phyloP scores from a whole-genome alignment of 1,140 invertebrate genomes.

The Leptinotarsa texana region DNA sequence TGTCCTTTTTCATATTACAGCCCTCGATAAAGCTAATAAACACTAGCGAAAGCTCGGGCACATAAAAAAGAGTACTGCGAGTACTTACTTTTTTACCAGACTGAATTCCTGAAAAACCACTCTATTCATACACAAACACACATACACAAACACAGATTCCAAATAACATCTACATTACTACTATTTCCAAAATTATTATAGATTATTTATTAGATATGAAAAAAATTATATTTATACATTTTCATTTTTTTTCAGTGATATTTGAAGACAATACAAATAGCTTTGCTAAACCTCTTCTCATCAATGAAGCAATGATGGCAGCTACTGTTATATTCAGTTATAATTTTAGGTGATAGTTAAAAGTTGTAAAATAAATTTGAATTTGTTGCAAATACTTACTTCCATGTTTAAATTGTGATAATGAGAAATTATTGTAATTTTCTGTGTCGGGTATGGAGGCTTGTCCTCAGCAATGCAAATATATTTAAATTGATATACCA shows the following conservation, averaged over 20 bases:
- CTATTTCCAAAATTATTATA: no score
- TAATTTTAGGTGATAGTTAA: conserved; percentile 6
- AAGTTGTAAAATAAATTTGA: neutral
- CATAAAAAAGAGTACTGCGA: no score
- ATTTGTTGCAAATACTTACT: conserved; percentile 18
- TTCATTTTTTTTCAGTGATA: conserved; percentile 3
- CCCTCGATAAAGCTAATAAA: no score
- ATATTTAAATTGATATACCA: neutral
- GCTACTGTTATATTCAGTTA: neutral
- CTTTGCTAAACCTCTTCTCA: neutral
- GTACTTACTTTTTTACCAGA: no score
- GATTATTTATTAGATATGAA: no score
- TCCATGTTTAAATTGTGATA: conserved; percentile 20
- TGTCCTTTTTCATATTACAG: no score
- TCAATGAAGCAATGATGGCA: conserved; percentile 7
- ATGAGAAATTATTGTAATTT: conserved; percentile 16
- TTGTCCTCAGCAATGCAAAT: conserved; percentile 6
- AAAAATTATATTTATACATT: neutral
- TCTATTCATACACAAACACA: no score
- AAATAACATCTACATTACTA: no score
- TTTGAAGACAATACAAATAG: conserved; percentile 10
- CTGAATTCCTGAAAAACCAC: no score
- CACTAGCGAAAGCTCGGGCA: no score
- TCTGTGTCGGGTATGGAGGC: conserved; percentile 5
- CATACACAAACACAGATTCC: no score